Conservation (phyloP, 2,113 vertebrate species). For the Deroptyus accipitrinus region DNA sequence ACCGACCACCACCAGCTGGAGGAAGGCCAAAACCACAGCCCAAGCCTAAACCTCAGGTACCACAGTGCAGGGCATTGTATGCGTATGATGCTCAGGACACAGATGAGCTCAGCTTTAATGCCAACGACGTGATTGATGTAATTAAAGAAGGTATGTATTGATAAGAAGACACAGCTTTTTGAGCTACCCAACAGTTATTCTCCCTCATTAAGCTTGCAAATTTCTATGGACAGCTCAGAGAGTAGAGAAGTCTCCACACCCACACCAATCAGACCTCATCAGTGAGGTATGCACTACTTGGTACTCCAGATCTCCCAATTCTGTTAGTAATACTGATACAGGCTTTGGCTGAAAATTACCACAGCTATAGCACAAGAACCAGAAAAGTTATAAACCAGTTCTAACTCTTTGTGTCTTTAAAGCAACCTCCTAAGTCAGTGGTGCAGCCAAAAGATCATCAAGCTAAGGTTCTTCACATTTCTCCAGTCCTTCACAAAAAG, state of each 20-base stretch:
- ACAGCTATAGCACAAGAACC: background rate
- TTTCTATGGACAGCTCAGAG: background rate
- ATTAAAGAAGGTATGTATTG: conserved; percentile 86
- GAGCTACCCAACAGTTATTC: background rate
- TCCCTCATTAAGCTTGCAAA: fast-evolving
- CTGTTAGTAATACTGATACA: background rate
- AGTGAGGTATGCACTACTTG: background rate
- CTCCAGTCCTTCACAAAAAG: background rate
- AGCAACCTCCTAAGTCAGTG: background rate
- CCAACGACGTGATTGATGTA: conserved; percentile 93
- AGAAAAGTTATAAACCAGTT: background rate
- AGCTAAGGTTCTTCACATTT: background rate
- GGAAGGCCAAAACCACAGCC: conserved; percentile 94
- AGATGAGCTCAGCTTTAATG: conserved; percentile 97
- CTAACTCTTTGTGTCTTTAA: background rate
- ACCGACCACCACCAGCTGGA: conserved; percentile 86
- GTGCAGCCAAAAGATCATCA: background rate
- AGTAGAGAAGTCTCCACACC: no score
- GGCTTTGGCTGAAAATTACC: background rate
- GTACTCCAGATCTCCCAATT: background rate
- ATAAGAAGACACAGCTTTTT: background rate
- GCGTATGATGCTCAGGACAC: conserved; percentile 99
- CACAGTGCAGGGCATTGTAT: conserved; percentile 94
- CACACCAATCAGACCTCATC: background rate
- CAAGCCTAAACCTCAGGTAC: conserved; percentile 96